Evolutionary conservation across 2,113 vertebrate species (phyloP).

Genomic region (Nothoprocta perdicaria): DNA sequence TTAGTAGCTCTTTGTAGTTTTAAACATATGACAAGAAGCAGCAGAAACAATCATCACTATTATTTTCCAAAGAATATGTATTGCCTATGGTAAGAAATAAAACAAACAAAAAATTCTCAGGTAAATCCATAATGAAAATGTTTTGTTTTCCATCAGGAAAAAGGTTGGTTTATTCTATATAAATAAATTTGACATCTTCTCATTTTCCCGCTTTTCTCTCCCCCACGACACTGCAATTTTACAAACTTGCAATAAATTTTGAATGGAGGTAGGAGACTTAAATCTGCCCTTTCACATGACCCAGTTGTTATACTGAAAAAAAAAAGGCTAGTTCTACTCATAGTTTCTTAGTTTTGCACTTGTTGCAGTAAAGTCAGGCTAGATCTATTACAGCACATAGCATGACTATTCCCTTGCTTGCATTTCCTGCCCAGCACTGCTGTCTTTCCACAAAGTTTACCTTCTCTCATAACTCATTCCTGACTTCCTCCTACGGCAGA

Average conservation of each 20-base stretch:
- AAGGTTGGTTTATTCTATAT: not conserved
- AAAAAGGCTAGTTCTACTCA: not conserved
- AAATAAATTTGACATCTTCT: no score
- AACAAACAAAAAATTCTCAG: not conserved
- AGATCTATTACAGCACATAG: not conserved
- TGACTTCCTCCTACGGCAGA: not conserved
- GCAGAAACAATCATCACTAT: not conserved
- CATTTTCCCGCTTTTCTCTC: no score
- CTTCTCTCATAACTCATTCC: not conserved
- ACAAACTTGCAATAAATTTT: not conserved
- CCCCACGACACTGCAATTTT: no score
- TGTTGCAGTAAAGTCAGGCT: no score
- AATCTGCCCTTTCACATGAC: not conserved
- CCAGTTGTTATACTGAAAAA: not conserved
- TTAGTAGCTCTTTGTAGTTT: not conserved
- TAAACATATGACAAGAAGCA: not conserved
- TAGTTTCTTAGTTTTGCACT: not conserved
- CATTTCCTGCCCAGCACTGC: not conserved
- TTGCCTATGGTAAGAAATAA: not conserved
- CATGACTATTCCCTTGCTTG: not conserved
- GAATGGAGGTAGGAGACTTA: not conserved
- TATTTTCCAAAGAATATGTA: not conserved
- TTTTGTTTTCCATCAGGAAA: not conserved
- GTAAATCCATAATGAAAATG: not conserved
- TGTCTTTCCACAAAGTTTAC: not conserved